Base-by-base conservation (phyloP, 1,140 invertebrate genomes). In the Rhopalosiphum padi region DNA sequence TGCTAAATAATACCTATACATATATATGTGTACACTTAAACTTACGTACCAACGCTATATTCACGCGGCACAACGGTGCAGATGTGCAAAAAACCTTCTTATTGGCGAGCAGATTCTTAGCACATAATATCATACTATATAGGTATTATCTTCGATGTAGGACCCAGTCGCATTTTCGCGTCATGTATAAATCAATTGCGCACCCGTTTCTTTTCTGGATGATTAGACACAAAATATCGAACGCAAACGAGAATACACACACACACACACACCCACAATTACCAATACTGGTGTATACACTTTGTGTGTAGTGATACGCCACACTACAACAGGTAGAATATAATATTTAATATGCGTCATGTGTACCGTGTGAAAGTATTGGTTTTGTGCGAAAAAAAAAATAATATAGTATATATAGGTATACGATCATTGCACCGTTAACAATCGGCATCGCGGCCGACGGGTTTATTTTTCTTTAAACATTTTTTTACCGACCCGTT, bases 321-420 rank as follows among this genome's bases (percentile, higher is more conserved):
- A 68, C 30, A 68, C 55, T 5, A 11, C 25, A 60, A 7, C 55
- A 60, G 55, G 9, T 15, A 15, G 9, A 15, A 46, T 30, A 86
- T 9, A 46, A 86, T 30, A 86, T 11, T 68, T 68, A 68, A 68
- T n/a, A n/a, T 68, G 60, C 60, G 60, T 68, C 60, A 68, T 68
- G 30, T 88, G 30, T 23, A 92, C 48, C 91, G 91, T 93, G 91
- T 93, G 91, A 93, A 93, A 93, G 91, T 68, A 68, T 93, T 93
- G 46, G 46, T 53, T 85, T 43, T 93, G 48, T 37, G 35, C 21
- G 35, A 23, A 53, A 89, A 88, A 88, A 87, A 87, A 41, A 30
- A 85, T 7, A 2, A 37, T 43, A 48, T 68, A 68, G 30, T 51
- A 2, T 60, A 30, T 30, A 30, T 60, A 60, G 25, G 11, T 46